Evolutionary conservation across 1,140 invertebrate species (phyloP).

Genomic region (Drosophila ficusphila): DNA sequence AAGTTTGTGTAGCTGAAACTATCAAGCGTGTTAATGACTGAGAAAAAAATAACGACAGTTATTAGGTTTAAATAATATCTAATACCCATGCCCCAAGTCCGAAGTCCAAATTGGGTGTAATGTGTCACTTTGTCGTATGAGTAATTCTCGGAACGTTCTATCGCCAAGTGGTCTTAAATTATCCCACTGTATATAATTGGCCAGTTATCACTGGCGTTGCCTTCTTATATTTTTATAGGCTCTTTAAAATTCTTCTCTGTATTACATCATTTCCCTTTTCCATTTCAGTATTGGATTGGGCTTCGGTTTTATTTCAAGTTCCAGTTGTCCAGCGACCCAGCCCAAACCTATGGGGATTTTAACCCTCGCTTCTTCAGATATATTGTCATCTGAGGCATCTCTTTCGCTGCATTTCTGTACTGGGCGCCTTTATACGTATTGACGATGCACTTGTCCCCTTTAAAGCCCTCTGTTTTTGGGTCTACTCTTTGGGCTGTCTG

Average conservation of each 20-base stretch:
- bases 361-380: conserved; percentile 10
- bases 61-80: too few species aligned
- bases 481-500: conserved; percentile 30
- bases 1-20: too few species aligned
- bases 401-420: conserved; percentile 20
- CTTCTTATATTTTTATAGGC: conserved; percentile 44
- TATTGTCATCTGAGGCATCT: conserved; percentile 9
- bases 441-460: conserved; percentile 45
- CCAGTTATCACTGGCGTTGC: conserved; percentile 1
- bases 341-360: conserved; percentile 11
- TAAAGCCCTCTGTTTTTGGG: conserved; percentile 18
- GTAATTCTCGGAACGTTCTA: not conserved
- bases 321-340: conserved; percentile 13
- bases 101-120: not conserved
- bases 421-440: not conserved
- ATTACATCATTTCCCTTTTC: conserved; percentile 40
- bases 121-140: not conserved
- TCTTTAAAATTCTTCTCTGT: conserved; percentile 39
- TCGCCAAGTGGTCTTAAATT: conserved; percentile 8
- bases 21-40: too few species aligned
- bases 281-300: not conserved
- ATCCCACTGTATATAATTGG: conserved; percentile 27
- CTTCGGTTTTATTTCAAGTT: conserved; percentile 8
- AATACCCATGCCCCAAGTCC: too few species aligned
- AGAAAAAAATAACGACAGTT: too few species aligned